phyloP scores from a whole-genome alignment of 2,797 vertebrate species.

The Pseudochromis fuscus region DNA sequence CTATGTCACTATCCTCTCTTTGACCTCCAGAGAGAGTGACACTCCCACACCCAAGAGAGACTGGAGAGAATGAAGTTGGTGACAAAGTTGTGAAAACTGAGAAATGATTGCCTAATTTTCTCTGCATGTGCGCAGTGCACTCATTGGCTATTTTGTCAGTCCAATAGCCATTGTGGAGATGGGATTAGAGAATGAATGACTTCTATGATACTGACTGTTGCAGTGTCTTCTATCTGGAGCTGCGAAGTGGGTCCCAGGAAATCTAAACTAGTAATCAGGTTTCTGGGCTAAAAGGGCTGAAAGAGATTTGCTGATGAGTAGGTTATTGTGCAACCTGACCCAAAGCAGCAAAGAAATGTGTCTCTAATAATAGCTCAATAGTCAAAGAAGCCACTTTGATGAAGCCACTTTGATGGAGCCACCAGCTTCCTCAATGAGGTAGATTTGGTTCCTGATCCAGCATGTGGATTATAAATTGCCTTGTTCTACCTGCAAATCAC shows the following conservation, averaged over 20 bases:
- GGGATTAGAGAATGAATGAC: constrained; percentile 52
- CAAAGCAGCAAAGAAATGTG: constrained; percentile 20
- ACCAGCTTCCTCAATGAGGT: constrained; percentile 12
- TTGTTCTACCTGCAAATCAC: constrained; percentile 14
- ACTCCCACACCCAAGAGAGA: constrained; percentile 48
- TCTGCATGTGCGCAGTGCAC: constrained; percentile 4
- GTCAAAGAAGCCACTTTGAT: constrained; percentile 28
- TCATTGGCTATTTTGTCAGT: constrained; percentile 34
- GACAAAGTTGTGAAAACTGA: constrained; percentile 60
- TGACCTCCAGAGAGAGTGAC: constrained; percentile 57
- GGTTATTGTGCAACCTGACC: constrained; percentile 40
- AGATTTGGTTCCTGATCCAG: constrained; percentile 17
- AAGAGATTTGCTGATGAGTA: constrained; percentile 49
- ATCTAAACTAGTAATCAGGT: constrained; percentile 69
- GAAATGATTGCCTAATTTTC: constrained; percentile 54
- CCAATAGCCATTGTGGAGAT: constrained; percentile 26
- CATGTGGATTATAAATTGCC: constrained; percentile 19
- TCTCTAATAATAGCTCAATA: constrained; percentile 35
- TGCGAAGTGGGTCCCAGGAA: constrained; percentile 59
- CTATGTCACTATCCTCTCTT: constrained; percentile 46
- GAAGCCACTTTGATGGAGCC: constrained; percentile 17
- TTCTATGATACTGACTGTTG: constrained; percentile 28
- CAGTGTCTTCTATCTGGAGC: constrained; percentile 27
- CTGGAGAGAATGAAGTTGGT: constrained; percentile 51
- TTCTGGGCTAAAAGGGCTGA: constrained; percentile 51